Evolutionary conservation across 1,140 invertebrate species (phyloP).

Genomic region (Linepithema humile): DNA sequence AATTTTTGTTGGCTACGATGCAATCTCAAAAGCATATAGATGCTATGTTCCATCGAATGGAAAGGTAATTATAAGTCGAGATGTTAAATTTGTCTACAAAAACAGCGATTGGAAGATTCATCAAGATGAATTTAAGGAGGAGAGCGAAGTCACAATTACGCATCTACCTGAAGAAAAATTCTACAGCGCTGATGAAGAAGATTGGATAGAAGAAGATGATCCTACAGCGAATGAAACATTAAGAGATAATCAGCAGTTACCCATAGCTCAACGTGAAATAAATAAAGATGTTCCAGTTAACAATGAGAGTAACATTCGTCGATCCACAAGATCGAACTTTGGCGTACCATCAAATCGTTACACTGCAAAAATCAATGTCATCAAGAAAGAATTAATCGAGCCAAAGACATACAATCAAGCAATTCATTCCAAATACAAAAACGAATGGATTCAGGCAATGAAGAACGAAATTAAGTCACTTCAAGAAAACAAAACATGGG

Average conservation of each 20-base stretch:
- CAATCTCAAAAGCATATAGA: slow-evolving; percentile 14
- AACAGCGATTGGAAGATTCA: background rate
- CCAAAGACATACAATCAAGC: background rate
- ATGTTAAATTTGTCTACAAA: background rate
- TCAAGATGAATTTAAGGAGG: background rate
- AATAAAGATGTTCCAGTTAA: background rate
- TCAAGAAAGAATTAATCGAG: background rate
- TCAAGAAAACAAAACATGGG: background rate
- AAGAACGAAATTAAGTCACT: background rate
- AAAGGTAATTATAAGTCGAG: slow-evolving; percentile 8
- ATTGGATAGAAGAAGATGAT: background rate
- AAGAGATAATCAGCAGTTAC: background rate
- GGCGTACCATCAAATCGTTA: slow-evolving; percentile 5
- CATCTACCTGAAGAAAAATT: too few species aligned
- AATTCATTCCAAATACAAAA: background rate
- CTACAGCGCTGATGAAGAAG: background rate
- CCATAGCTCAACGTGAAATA: background rate
- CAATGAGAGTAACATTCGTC: background rate
- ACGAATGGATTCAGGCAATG: background rate
- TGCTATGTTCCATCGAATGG: background rate
- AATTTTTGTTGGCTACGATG: slow-evolving; percentile 8
- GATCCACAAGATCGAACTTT: background rate
- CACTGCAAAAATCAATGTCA: background rate
- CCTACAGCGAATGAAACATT: background rate
- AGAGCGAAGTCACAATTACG: background rate